phyloP scores from a whole-genome alignment of 1,140 invertebrate species.

The Scylla paramamosain region DNA sequence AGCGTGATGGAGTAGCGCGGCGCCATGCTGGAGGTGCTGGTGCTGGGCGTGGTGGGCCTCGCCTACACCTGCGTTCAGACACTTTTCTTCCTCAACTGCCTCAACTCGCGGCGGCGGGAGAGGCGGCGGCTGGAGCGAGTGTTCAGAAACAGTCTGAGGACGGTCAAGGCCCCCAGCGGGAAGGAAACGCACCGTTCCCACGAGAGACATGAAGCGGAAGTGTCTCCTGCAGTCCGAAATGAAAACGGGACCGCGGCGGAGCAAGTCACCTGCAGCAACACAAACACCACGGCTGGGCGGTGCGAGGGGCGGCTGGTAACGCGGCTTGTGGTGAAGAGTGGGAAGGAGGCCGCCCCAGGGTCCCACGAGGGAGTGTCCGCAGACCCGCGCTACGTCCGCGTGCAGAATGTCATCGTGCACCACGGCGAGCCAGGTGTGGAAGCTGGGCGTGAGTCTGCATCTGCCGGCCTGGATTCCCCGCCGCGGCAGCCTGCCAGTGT shows the following conservation, averaged over 20 bases:
- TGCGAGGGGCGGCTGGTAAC: conserved; percentile 56
- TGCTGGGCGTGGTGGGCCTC: conserved; percentile 61
- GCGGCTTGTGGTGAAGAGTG: conserved; percentile 64
- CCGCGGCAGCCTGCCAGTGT: background rate
- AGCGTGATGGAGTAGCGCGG: background rate
- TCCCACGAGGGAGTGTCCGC: conserved; percentile 33
- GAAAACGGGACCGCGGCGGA: conserved; percentile 54
- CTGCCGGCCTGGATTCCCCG: background rate
- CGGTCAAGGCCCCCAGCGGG: background rate
- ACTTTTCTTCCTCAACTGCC: conserved; percentile 70
- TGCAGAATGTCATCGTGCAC: conserved; percentile 54
- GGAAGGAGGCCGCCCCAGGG: conserved; percentile 47
- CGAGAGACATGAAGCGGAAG: conserved; percentile 21
- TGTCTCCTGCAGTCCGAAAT: background rate
- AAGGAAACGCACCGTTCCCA: background rate
- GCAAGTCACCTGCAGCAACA: background rate
- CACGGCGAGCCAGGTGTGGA: conserved; percentile 7
- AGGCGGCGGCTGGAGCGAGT: conserved; percentile 54
- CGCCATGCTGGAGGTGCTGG: conserved; percentile 58
- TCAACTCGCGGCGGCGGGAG: conserved; percentile 69
- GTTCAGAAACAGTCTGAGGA: conserved; percentile 48
- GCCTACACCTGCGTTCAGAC: conserved; percentile 66
- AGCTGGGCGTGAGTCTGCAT: conserved; percentile 48
- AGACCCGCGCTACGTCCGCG: conserved; percentile 23
- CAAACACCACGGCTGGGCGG: background rate